phyloP scores from a whole-genome alignment of 2,888 invertebrate genomes.

The Trichopoda pennipes region DNA sequence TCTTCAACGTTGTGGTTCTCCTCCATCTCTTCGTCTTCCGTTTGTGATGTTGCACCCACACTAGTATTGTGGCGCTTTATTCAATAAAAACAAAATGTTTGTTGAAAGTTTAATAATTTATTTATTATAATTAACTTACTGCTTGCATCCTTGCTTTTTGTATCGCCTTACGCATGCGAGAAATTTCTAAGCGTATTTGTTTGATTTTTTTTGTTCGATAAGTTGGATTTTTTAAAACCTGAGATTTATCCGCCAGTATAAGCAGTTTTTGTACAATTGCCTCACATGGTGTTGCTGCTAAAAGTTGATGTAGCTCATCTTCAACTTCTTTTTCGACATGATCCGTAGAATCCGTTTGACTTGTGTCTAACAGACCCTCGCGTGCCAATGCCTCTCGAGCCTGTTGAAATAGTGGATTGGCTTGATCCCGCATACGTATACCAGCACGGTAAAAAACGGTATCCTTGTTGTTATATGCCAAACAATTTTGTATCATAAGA shows the following conservation, averaged over 20 bases:
- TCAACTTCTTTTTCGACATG: slow-evolving; percentile 83
- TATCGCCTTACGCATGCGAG: slow-evolving; percentile 81
- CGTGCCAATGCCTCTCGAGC: slow-evolving; percentile 86
- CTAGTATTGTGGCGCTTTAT: slow-evolving; percentile 69
- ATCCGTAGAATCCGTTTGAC: slow-evolving; percentile 80
- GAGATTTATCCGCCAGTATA: slow-evolving; percentile 84
- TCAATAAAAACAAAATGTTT: slow-evolving; percentile 12
- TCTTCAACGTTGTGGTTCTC: slow-evolving; percentile 68
- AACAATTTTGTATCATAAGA: slow-evolving; percentile 97
- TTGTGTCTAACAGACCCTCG: slow-evolving; percentile 78
- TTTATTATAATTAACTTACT: slow-evolving; percentile 70
- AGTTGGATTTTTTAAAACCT: slow-evolving; percentile 83
- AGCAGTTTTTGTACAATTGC: slow-evolving; percentile 82
- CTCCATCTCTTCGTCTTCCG: slow-evolving; percentile 75
- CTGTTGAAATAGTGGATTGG: slow-evolving; percentile 88
- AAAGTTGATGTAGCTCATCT: slow-evolving; percentile 81
- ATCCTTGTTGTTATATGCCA: slow-evolving; percentile 96
- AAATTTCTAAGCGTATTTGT: slow-evolving; percentile 83
- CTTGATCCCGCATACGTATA: slow-evolving; percentile 93
- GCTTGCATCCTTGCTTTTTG: slow-evolving; percentile 77
- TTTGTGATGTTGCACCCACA: slow-evolving; percentile 74
- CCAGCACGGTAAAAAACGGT: slow-evolving; percentile 96
- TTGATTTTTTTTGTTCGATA: slow-evolving; percentile 84
- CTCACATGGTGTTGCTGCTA: slow-evolving; percentile 77
- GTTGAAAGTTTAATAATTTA: not conserved